Conservation (phyloP, 2,888 invertebrate genomes). For the Lasioglossum lativentre region DNA sequence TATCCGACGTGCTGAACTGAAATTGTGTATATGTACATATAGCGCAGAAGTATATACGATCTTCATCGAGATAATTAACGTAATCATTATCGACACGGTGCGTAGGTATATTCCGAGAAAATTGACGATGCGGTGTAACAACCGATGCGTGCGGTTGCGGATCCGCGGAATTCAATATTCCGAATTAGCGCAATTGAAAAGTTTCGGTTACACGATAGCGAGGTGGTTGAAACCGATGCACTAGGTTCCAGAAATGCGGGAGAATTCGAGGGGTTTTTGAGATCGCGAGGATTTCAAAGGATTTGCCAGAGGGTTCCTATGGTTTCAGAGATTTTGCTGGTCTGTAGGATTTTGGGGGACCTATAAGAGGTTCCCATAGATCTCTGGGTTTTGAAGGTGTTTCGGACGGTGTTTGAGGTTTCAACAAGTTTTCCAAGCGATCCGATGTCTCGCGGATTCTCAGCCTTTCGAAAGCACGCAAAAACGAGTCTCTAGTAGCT, state of each 20-base stretch:
- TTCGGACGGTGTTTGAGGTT: not conserved
- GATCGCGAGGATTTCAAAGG: not conserved
- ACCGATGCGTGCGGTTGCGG: not conserved
- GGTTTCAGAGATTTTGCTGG: not conserved
- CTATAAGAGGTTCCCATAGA: not conserved
- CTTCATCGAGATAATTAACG: not conserved
- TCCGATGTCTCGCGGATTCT: not conserved
- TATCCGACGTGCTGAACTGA: too few relatives aligned
- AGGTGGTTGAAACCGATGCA: not conserved
- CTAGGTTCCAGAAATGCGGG: not conserved
- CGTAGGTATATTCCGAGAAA: not conserved
- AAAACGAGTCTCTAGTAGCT: not conserved
- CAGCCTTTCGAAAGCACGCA: not conserved
- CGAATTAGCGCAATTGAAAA: not conserved
- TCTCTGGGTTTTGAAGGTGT: not conserved
- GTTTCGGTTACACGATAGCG: not conserved
- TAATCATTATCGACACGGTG: not conserved
- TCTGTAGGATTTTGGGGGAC: not conserved
- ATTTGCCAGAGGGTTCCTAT: not conserved
- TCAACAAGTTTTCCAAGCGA: not conserved
- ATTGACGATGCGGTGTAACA: not conserved
- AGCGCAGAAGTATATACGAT: not conserved
- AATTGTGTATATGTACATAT: not conserved
- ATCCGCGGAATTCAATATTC: not conserved
- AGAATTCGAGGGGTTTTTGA: not conserved